Base-by-base conservation (phyloP, 2,888 invertebrate genomes). In the Urechis unicinctus region DNA sequence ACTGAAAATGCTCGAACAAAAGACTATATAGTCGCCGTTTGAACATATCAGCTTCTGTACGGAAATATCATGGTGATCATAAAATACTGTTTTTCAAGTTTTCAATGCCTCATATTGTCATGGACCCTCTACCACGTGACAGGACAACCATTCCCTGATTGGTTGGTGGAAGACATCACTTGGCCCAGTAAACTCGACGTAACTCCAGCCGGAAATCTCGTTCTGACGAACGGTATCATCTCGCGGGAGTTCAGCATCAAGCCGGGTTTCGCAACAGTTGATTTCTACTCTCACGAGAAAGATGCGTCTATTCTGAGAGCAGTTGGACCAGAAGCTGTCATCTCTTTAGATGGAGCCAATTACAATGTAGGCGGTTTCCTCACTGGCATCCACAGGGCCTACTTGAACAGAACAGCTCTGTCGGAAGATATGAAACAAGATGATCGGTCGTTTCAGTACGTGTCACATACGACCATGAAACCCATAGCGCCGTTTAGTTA, bases 371-470 rank as follows among this genome's bases (percentile, higher is more conserved):
- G 62, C 9, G 59, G 56, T 2, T 17, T 62, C 5, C 4, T 44
- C 24, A 53, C 59, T 13, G 43, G 45, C 25, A 56, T 51, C 3
- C 57, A 52, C 6, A 42, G 62, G 41, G 62, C 53, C 5, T 62
- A 62, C 36, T 51, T 61, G n/a, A 62, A 62, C 53, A 50, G 61
- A 28, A 59, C 61, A 17, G 59, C 47, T 1, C 44, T 62, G n/a
- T 43, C 30, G n/a, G 44, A 43, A 9, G 45, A 55, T 24, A 54
- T 54, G 47, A 1, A 46, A 17, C 2, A 24, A 3, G 55, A 62
- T 46, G 36, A 49, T 28, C 45, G 21, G 13, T 57, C 62, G 5
- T 62, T 62, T 31, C 59, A 61, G 25, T 62, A 46, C 28, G 42
- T 47, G 1, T 21, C 48, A 24, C 55, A 61, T 42, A 50, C 25